Percentiles rank a stretch among this genome's conserved stretches.
Conservation (phyloP, 1,140 invertebrate genomes). For the Varroa destructor region DNA sequence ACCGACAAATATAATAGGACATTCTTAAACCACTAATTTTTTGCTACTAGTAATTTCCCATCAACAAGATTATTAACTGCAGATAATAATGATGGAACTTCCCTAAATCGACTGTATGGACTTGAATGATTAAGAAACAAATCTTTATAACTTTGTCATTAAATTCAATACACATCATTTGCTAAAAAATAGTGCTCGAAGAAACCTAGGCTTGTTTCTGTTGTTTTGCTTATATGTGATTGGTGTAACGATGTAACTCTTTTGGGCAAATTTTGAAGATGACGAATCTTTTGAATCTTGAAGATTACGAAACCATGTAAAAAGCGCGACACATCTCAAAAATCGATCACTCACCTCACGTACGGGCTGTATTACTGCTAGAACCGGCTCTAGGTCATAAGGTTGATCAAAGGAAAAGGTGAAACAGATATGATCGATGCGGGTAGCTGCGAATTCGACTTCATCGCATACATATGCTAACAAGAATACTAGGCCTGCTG, state of each 20-base stretch:
- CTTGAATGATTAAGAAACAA: too few species aligned
- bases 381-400: neutral
- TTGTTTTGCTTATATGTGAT: neutral
- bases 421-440: constrained; percentile 19
- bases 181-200: too few species aligned
- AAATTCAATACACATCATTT: neutral
- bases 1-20: too few species aligned
- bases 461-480: constrained; percentile 6
- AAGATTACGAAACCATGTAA: too few species aligned
- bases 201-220: neutral
- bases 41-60: too few species aligned
- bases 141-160: neutral
- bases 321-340: too few species aligned
- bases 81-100: too few species aligned
- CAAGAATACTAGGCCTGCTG: neutral
- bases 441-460: neutral
- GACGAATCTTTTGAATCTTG: neutral
- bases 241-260: neutral
- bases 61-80: too few species aligned
- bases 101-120: too few species aligned
- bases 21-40: too few species aligned
- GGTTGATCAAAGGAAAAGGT: constrained; percentile 2
- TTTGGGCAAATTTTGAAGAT: neutral
- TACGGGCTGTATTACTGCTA: neutral
- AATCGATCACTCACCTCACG: neutral